Conservation (phyloP, 2,797 vertebrate genomes). For the Pseudochromis fuscus region DNA sequence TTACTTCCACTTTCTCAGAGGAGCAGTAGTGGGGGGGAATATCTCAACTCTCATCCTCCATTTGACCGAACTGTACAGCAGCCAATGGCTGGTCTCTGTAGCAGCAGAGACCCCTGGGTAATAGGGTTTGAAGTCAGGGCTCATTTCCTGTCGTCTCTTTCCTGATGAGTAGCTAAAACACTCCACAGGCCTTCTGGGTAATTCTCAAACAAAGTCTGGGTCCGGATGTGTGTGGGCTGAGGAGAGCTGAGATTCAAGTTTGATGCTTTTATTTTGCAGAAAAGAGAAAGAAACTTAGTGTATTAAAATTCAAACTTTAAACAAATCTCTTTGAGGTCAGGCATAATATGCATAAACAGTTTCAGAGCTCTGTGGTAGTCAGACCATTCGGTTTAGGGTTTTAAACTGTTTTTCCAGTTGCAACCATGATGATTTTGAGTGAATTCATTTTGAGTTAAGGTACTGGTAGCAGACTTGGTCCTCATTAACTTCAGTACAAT, state of each 20-base stretch:
- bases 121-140: conserved; percentile 50
- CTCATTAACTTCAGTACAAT: no score
- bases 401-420: no score
- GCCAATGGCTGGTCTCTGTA: conserved; percentile 8
- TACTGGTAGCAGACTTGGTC: no score
- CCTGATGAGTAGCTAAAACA: conserved; percentile 17
- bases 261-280: not conserved
- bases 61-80: conserved; percentile 21
- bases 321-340: no score
- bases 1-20: conserved; percentile 14
- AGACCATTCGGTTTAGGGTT: no score
- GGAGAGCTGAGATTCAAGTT: no score
- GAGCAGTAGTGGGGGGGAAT: not conserved
- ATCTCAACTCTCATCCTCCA: conserved; percentile 17
- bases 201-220: conserved; percentile 5
- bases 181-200: conserved; percentile 32
- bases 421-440: no score
- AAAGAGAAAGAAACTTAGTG: no score
- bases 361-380: no score
- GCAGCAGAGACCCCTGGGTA: conserved; percentile 46
- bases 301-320: no score
- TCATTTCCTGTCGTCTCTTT: conserved; percentile 53
- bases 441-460: no score
- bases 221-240: not conserved
- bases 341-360: no score